phyloP scores from a whole-genome alignment of 2,797 vertebrate genomes.

The Molossus molossus region DNA sequence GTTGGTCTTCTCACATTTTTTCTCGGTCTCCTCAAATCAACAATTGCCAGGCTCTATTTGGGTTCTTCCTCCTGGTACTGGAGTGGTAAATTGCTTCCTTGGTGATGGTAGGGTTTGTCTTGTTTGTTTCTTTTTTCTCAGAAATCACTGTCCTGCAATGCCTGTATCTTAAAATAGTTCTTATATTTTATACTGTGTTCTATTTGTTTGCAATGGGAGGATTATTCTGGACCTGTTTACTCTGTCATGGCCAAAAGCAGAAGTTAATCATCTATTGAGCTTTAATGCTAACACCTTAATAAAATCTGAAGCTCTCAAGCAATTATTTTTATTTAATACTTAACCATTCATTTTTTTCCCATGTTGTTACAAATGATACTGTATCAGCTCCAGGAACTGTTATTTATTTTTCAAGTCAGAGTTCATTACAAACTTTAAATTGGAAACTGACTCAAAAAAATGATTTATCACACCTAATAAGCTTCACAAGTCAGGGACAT shows the following conservation, averaged over 20 bases:
- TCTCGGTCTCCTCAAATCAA: not conserved
- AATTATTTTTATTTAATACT: not conserved
- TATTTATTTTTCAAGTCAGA: slow-evolving; percentile 35
- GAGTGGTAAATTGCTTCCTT: slow-evolving; percentile 16
- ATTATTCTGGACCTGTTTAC: not conserved
- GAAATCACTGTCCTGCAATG: not conserved
- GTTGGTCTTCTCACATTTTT: not conserved
- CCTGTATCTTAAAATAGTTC: slow-evolving; percentile 40
- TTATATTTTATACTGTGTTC: slow-evolving; percentile 20
- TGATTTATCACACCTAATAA: not conserved
- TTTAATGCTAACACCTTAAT: slow-evolving; percentile 32
- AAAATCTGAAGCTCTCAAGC: slow-evolving; percentile 34
- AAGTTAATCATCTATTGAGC: slow-evolving; percentile 19
- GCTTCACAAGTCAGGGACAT: slow-evolving; percentile 47
- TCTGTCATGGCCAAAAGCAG: not conserved
- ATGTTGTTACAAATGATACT: slow-evolving; percentile 46
- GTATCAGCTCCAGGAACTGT: not conserved
- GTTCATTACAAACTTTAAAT: slow-evolving; percentile 26
- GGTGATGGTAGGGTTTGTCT: not conserved
- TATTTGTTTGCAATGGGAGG: not conserved
- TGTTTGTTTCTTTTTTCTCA: slow-evolving; percentile 15
- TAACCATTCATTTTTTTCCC: not conserved
- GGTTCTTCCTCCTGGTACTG: not conserved
- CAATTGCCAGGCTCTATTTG: not conserved
- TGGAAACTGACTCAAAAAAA: slow-evolving; percentile 55